Conservation (phyloP, 2,113 vertebrate genomes). For the Xiphophorus couchianus region DNA sequence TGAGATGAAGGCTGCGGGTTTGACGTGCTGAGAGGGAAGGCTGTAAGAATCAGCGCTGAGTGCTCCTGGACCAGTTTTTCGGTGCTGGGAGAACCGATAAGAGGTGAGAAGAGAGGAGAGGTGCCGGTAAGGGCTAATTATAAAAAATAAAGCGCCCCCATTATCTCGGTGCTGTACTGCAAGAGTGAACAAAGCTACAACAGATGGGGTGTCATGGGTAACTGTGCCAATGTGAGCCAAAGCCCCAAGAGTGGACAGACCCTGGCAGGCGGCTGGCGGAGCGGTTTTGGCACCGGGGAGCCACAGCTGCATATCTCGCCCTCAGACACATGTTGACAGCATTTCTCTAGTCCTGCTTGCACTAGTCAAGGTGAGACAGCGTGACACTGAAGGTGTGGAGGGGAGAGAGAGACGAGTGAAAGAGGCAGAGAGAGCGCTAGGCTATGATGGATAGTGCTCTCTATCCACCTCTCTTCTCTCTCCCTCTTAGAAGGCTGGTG, state of each 20-base stretch:
- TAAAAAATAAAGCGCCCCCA: slow-evolving; percentile 74
- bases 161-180: slow-evolving; percentile 59
- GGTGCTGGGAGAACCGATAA: slow-evolving; percentile 42
- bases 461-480: slow-evolving; percentile 84
- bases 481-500: slow-evolving; percentile 90
- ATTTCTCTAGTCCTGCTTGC: slow-evolving; percentile 69
- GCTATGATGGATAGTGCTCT: slow-evolving; percentile 91
- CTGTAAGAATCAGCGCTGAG: slow-evolving; percentile 45
- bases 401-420: slow-evolving; percentile 59
- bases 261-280: slow-evolving; percentile 57
- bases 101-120: slow-evolving; percentile 55
- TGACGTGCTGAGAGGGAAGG: slow-evolving; percentile 52
- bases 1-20: slow-evolving; percentile 46
- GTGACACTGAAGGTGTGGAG: slow-evolving; percentile 49
- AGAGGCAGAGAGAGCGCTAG: slow-evolving; percentile 65
- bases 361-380: slow-evolving; percentile 89
- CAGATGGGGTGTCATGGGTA: slow-evolving; percentile 75
- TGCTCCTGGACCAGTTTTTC: slow-evolving; percentile 60
- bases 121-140: slow-evolving; percentile 72
- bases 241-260: slow-evolving; percentile 65
- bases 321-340: slow-evolving; percentile 76
- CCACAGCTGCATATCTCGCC: slow-evolving; percentile 70
- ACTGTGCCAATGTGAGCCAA: slow-evolving; percentile 68
- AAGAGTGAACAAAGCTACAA: slow-evolving; percentile 69
- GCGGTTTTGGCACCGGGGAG: slow-evolving; percentile 44